Base-by-base conservation (phyloP, 2,888 invertebrate genomes). In the Melinaea menophilus region DNA sequence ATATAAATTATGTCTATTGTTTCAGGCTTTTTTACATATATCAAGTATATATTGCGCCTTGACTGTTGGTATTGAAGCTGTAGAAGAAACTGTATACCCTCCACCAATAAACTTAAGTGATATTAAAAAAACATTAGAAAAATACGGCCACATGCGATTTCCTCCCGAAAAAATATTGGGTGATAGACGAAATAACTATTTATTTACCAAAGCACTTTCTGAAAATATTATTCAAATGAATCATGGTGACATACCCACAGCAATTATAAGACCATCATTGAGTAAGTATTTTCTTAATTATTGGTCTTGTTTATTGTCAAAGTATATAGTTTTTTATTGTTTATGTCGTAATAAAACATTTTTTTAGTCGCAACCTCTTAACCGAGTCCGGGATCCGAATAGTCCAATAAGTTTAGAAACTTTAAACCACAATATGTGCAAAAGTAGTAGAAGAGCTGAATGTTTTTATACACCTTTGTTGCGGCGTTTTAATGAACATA, bases 181-280 rank as follows among this genome's bases (percentile, higher is more conserved):
- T 22, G 5, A 48, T 48, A 12, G 13, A n/a, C 75, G 74, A 1
- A 81, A 79, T 55, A 75, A 77, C 0, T 82, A 82, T 56, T 72
- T 73, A 0, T 79, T 75, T 33, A 73, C 78, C 0, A 82, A 82
- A 54, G 72, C 76, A 1, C 58, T 81, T 13, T 60, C 78, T 2
- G 81, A 82, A 57, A 65, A 65, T 0, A 61, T 73, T 0, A 54
- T 81, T 0, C 64, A 63, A 0, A 71, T 62, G n/a, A 70, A 72
- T 9, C 73, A 71, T 41, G 73, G 70, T 0, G 35, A 70, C 34
- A 62, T 80, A 35, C 79, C 82, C 3, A 69, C 74, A 3, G 67
- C 76, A 2, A 82, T 83, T 22, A 64, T 84, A n/a, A 76, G 82
- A 63, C 82, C 83, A 22, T 75, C 80, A 4, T 64, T 71, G 58